Evolutionary conservation across 2,888 invertebrate species (phyloP), one percentile per base, ranked within the genome.

Genomic region (Aporophyla nigra): DNA sequence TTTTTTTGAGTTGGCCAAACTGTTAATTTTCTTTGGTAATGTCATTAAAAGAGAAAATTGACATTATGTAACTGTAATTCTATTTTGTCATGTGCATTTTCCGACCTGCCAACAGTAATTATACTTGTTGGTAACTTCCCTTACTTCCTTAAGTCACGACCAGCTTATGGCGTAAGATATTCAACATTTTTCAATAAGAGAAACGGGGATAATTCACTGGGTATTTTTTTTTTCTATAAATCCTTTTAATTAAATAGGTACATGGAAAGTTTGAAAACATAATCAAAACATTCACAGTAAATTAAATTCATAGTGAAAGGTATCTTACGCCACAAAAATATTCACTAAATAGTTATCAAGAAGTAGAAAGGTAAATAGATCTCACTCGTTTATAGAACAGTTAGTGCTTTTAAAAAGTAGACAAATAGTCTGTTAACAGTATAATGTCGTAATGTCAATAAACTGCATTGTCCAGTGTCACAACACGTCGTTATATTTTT

Each of bases 351-450:
- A 66, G 54, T 68, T 74, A 66, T 83, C 65, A 78, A 83, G 86
- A 74, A 83, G 76, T 82, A 85, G 65, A 79, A 69, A 84, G 56
- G 40, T 82, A 69, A 82, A 72, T 76, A 82, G 56, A 76, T 83
- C 74, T 83, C 86, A 83, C 71, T 82, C 65, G 62, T 75, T 83
- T 78, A 70, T 33, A 67, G 69, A 86, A 77, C 71, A 83, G 54
- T 76, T 71, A 83, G 79, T 86, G 78, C 63, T 83, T 76, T 16
- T 46, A 49, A 83, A 71, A 71, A 66, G 65, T 78, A 78, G 70
- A 86, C 58, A 74, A 61, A 62, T 82, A 59, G 71, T 85, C 70
- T 71, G 40, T 61, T 73, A 71, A 71, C 63, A 75, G 14, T 65
- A 24, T 84, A 82, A 61, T 66, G 49, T 72, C 71, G 43, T 69